Conservation (phyloP, 2,797 vertebrate genomes). For the Poecilia velifera region DNA sequence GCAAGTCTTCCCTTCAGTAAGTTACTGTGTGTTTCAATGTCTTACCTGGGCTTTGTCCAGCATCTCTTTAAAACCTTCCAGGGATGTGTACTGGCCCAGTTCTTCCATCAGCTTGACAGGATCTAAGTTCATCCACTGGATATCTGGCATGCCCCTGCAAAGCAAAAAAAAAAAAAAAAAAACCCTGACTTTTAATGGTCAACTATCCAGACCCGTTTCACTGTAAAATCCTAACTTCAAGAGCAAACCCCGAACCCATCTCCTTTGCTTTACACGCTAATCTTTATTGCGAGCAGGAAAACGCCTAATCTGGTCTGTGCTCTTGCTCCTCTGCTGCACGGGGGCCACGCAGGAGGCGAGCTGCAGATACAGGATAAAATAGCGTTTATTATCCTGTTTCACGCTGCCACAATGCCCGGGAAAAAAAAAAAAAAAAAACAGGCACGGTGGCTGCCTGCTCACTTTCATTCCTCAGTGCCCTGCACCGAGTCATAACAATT, state of each 20-base stretch:
- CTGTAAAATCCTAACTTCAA: conserved; percentile 11
- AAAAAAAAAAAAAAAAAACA: conserved; percentile 52
- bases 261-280: background rate
- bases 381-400: conserved; percentile 96
- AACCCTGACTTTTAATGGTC: conserved; percentile 11
- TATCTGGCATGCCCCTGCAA: conserved; percentile 91
- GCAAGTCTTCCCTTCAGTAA: conserved; percentile 5
- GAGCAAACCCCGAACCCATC: conserved; percentile 8
- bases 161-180: conserved; percentile 24
- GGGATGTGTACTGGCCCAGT: conserved; percentile 92
- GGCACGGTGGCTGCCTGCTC: conserved; percentile 72
- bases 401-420: conserved; percentile 85
- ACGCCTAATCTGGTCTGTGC: conserved; percentile 27
- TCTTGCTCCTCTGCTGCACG: conserved; percentile 24
- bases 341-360: conserved; percentile 51
- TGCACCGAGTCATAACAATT: conserved; percentile 90
- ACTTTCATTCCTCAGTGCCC: conserved; percentile 82
- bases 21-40: conserved; percentile 35
- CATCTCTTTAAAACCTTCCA: conserved; percentile 96
- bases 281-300: conserved; percentile 19
- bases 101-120: conserved; percentile 95
- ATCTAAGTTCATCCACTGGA: conserved; percentile 98
- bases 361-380: conserved; percentile 86
- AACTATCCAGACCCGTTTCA: conserved; percentile 12
- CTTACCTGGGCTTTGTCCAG: conserved; percentile 94